A percentile compares a stretch with the other conserved stretches of the same genome.
Evolutionary conservation across 2,797 vertebrate species (phyloP).

Genomic region (Myoxocephalus aenaeus): DNA sequence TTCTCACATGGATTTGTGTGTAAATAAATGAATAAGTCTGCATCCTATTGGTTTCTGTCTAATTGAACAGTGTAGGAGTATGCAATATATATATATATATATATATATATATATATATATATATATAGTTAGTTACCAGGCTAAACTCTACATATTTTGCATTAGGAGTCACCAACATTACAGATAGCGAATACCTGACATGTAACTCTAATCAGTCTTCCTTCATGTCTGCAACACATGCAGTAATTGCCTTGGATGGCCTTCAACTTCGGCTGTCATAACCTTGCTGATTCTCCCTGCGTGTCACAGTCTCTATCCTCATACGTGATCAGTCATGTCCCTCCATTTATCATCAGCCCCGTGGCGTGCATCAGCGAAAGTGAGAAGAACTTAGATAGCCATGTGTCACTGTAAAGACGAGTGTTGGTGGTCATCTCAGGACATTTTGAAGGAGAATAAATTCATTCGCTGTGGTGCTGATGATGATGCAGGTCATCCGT

Average conservation of each 20-base stretch:
- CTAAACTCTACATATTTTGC: not conserved
- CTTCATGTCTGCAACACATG: constrained; percentile 37
- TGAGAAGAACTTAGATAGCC: constrained; percentile 53
- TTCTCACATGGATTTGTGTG: constrained; percentile 7
- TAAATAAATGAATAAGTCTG: not conserved
- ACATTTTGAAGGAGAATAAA: constrained; percentile 57
- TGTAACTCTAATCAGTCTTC: constrained; percentile 53
- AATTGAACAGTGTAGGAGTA: constrained; percentile 3
- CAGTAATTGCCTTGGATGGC: constrained; percentile 36
- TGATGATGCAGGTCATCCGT: constrained; percentile 75
- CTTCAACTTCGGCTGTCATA: constrained; percentile 24
- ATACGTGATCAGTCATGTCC: constrained; percentile 40
- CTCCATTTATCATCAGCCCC: constrained; percentile 49
- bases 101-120: no score
- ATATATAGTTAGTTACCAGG: no score
- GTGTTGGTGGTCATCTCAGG: constrained; percentile 52
- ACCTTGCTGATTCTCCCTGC: constrained; percentile 6
- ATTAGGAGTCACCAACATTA: constrained; percentile 25
- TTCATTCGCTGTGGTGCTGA: constrained; percentile 65
- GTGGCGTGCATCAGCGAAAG: constrained; percentile 52
- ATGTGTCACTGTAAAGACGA: constrained; percentile 54
- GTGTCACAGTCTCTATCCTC: constrained; percentile 32
- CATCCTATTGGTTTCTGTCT: constrained; percentile 2
- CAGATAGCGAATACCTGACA: constrained; percentile 38
- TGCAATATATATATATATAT: not conserved